Conservation (phyloP, 1,140 invertebrate genomes). For the Xylocopa sonorina region DNA sequence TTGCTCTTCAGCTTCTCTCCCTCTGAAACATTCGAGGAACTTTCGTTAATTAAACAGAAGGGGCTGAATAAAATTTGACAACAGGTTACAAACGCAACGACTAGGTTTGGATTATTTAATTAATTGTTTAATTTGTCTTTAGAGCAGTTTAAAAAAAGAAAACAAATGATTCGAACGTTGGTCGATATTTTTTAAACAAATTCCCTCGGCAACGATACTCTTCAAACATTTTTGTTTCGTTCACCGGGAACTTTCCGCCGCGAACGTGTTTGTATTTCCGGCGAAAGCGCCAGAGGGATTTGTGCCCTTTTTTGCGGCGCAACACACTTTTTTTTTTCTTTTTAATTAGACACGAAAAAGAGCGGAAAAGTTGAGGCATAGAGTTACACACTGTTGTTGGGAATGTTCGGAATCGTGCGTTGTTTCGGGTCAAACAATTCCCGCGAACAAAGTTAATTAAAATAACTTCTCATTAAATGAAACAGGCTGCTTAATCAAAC, state of each 20-base stretch:
- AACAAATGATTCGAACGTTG: no score
- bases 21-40: constrained; percentile 41
- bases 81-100: neutral
- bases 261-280: neutral
- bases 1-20: constrained; percentile 63
- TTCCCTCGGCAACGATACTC: no score
- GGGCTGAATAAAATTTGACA: no score
- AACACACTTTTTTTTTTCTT: neutral
- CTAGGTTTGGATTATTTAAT: no score
- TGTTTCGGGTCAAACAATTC: neutral
- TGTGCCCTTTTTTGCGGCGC: neutral
- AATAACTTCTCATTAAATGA: neutral
- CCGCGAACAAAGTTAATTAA: neutral
- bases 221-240: neutral
- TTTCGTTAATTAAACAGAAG: neutral
- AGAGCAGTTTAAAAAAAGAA: no score
- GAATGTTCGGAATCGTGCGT: neutral
- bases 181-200: no score
- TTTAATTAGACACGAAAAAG: constrained; percentile 23
- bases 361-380: neutral
- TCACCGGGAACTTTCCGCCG: neutral
- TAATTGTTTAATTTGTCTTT: no score
- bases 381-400: neutral
- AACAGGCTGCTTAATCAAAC: neutral
- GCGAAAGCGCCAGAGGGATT: neutral